Percentiles rank a stretch among this genome's conserved stretches.
Evolutionary conservation across 37 sponge, comb jelly and placozoan genomes (phyloP).

Genomic region (Hormiphora californensis): DNA sequence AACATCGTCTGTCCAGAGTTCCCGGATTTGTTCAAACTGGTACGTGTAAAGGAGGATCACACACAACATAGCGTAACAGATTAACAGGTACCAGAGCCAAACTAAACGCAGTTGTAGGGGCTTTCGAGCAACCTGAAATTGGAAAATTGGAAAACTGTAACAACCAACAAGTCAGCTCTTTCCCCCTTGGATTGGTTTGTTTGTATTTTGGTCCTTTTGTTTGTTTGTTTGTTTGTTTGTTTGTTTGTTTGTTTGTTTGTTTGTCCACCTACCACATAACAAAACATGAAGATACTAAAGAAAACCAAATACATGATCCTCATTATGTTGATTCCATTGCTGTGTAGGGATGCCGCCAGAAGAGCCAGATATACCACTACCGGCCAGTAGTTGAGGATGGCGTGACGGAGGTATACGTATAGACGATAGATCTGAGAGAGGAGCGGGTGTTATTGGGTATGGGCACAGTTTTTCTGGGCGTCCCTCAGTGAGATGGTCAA

Average conservation of each 20-base stretch:
- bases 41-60: slow-evolving; percentile 20
- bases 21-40: slow-evolving; percentile 8
- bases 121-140: not conserved
- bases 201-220: too few relatives aligned
- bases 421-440: not conserved
- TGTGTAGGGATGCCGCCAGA: not conserved
- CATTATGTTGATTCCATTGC: slow-evolving; percentile 4
- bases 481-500: too few relatives aligned
- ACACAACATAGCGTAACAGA: slow-evolving; percentile 2
- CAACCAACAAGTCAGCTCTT: not conserved
- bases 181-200: too few relatives aligned
- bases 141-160: not conserved
- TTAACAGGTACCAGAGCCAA: slow-evolving; percentile 29
- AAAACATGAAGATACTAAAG: slow-evolving; percentile 33
- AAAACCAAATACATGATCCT: slow-evolving; percentile 5
- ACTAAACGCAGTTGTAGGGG: not conserved
- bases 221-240: too few relatives aligned
- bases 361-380: not conserved
- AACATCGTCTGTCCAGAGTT: slow-evolving; percentile 7
- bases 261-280: slow-evolving; percentile 28
- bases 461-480: too few relatives aligned
- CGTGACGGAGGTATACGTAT: not conserved
- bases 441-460: too few relatives aligned
- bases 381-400: slow-evolving; percentile 24
- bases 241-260: too few relatives aligned